Base-by-base conservation (phyloP, 2,113 vertebrate genomes). In the Bos indicus region DNA sequence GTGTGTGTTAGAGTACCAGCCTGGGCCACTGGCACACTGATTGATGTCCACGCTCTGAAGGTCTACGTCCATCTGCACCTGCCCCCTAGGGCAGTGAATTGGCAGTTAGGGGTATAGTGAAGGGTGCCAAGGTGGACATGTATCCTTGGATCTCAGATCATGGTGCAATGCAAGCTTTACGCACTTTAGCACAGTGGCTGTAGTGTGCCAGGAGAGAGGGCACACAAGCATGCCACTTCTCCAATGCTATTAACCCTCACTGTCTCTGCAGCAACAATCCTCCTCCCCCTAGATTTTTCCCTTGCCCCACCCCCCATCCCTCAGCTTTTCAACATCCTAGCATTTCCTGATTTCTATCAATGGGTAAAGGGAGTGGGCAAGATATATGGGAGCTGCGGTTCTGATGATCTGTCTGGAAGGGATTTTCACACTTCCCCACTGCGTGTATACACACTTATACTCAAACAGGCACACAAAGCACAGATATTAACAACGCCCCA, bases 1-100 rank as follows among this genome's bases (percentile, higher is more conserved):
- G 98, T 99, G 99, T 0, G 99, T 99, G 97, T 99, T 99, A 0
- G 99, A 98, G 90, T 99, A 99, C 99, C 99, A 99, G 95, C 99
- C 98, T 3, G 99, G 98, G 54, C 99, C 99, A 0, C 95, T 97
- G 62, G 98, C 94, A 74, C 99, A 99, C 98, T 99, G 99, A 97
- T 99, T 98, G 97, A 99, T 98, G 98, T 99, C 99, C 96, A 99
- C 98, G 0, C 98, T 98, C 98, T 99, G 99, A 97, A 99, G 99
- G 97, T 99, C 99, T 78, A 99, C 93, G 90, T 99, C 99, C 98
- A 99, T 98, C 88, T 99, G 99, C 95, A 99, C 98, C 95, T 99
- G 99, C 0, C 99, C 99, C 98, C 99, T 99, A 98, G 3, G 88
- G 95, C 54, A 98, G 43, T 52, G 83, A 96, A 93, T 62, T 23